Base-by-base conservation (phyloP, 2,113 vertebrate species). In the Actenoides hombroni region DNA sequence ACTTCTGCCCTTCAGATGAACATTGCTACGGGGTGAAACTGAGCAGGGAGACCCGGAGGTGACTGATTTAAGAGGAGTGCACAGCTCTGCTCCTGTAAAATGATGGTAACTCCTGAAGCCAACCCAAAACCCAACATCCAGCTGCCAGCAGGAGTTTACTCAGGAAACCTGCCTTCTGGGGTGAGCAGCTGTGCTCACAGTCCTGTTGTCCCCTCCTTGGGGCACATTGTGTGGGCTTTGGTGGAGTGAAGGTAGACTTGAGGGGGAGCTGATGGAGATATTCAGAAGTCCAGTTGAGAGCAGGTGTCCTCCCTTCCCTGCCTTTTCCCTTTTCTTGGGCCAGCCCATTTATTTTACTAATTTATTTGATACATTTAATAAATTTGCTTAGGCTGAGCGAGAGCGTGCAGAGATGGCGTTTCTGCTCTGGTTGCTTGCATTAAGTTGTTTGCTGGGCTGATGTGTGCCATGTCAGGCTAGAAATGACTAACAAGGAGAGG, bases 21-120 rank as follows among this genome's bases (percentile, higher is more conserved):
- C 33, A 2, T 16, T 0, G 3, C 24, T 18, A 48, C 0, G 0
- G 51, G 31, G 33, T 25, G 68, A 68, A 63, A 48, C 26, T 0
- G 0, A 83, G 75, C 63, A 40, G 40, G 54, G 70, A 77, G 51
- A 54, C 49, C 31, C 4, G 2, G 80, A 75, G 39, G 75, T 80
- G 88, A 57, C 60, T 81, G 23, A 71, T 87, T 76, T 78, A 73
- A 56, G 64, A 81, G 81, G 31, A 68, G n/a, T 7, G 29, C 13
- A 29, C 57, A 54, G 29, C 64, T 86, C 75, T 92, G 51, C 68
- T 89, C 53, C 71, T 54, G 18, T 56, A 40, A 73, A 88, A 70
- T 53, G n/a, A 23, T n/a, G 70, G 60, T 16, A 61, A 16, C 21
- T 85, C 74, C 63, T 57, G 77, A 85, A 94, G 39, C 64, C 53